Evolutionary conservation across 2,888 invertebrate genomes (phyloP), one percentile per base, ranked within the genome.

Genomic region (Hydropsyche betteni): DNA sequence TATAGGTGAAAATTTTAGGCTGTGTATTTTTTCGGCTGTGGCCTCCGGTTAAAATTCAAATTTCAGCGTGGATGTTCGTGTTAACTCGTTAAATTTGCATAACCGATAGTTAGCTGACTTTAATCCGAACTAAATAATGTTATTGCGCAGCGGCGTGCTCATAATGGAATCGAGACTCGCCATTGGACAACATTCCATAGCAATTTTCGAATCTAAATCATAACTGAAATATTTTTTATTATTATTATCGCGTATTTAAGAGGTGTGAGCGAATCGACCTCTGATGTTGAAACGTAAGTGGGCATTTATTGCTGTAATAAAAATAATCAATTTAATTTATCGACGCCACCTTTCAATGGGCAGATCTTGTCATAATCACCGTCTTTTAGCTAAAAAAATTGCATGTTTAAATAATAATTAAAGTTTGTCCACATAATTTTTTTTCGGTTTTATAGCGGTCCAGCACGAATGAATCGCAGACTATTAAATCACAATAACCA

Each of bases 31-130:
- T 61, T 16, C 4, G 24, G 24, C 24, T 24, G 16, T 24, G 58
- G 64, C 64, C 64, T 24, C 36, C 64, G 64, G 64, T 36, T 34
- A 64, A 64, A 64, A 55, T 55, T 14, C 55, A 55, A 55, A 16
- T 64, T 36, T 10, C 10, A 12, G 64, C 34, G 64, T 64, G 34
- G 64, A 64, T 64, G 64, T 33, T 64, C 64, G 64, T 64, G 64
- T 64, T 64, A 36, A 64, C 64, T 64, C 64, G 64, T 64, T 64
- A 64, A 64, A 64, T 64, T 64, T 64, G 34, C 64, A 64, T 64
- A 64, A 64, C 64, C 64, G 64, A 64, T 64, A 34, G 64, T 64
- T 64, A 64, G n/a, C 61, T 16, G 61, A n/a, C 61, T 44, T 61
- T 33, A 61, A 61, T 61, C 61, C 61, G 61, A 33, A 36, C 64